These are phyloP conservation scores for Dione juno DNA, from an alignment of 2,888 invertebrate species.

Conservation along the genomic window DNA sequence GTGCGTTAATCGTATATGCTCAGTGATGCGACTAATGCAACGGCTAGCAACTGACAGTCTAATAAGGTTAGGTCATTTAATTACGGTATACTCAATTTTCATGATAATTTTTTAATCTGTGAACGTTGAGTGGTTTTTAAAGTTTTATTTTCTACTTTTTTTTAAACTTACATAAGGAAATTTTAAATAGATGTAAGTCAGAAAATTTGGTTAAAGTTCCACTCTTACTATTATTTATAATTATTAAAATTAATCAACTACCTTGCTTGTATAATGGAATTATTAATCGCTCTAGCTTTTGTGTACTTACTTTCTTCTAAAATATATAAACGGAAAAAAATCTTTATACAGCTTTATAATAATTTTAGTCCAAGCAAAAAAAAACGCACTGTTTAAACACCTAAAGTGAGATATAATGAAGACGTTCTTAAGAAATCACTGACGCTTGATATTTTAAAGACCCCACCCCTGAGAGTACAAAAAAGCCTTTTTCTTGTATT, in stretches of 20 bases:
- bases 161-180: too few species aligned
- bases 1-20: slow-evolving; percentile 22
- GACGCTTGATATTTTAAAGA: slow-evolving; percentile 17
- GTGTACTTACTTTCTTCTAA: background rate
- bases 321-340: slow-evolving; percentile 1
- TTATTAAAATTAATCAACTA: too few species aligned
- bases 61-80: slow-evolving; percentile 22
- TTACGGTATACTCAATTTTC: slow-evolving; percentile 17
- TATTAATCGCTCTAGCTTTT: background rate
- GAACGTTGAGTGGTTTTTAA: background rate
- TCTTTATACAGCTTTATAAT: slow-evolving; percentile 2
- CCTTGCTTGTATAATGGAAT: background rate
- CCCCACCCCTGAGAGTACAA: slow-evolving; percentile 3
- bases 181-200: too few species aligned
- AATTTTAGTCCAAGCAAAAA: slow-evolving; percentile 7
- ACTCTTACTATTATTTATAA: too few species aligned
- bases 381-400: slow-evolving; percentile 17
- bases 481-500: background rate
- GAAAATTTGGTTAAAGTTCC: too few species aligned
- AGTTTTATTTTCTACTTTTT: too few species aligned
- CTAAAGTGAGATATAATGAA: slow-evolving; percentile 20
- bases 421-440: slow-evolving; percentile 14
- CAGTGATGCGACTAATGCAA: slow-evolving; percentile 23
- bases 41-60: slow-evolving; percentile 7
- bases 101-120: slow-evolving; percentile 4